A percentile compares a stretch with the other conserved stretches of the same genome.
These are phyloP conservation scores for Noctua comes DNA, from an alignment of 2,888 invertebrate genomes.

Conservation along the genomic window DNA sequence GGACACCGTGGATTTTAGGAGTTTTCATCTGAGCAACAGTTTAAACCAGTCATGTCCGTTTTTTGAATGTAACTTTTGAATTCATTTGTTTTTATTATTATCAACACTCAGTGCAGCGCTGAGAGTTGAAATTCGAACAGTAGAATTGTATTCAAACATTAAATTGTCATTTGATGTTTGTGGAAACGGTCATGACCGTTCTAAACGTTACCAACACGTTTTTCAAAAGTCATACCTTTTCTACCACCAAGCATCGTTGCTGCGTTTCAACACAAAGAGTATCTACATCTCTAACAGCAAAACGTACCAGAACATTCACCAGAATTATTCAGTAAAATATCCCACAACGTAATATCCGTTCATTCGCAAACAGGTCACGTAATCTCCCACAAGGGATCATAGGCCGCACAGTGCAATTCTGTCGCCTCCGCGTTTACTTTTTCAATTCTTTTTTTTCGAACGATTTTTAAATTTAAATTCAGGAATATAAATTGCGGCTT, in stretches of 20 bases:
- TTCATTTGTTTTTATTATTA: neutral
- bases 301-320: neutral
- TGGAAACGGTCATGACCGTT: neutral
- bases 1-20: too few species aligned
- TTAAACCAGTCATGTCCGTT: neutral
- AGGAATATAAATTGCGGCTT: conserved; percentile 6
- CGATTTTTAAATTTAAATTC: conserved; percentile 13
- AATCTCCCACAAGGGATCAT: conserved; percentile 36
- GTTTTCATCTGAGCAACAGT: neutral
- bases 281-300: neutral
- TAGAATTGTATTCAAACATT: neutral
- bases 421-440: conserved; percentile 20
- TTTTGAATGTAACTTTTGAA: neutral
- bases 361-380: conserved; percentile 45
- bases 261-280: neutral
- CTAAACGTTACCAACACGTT: neutral
- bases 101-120: neutral
- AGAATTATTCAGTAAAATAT: conserved; percentile 22
- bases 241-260: neutral
- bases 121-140: neutral
- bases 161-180: neutral
- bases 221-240: neutral
- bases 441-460: conserved; percentile 16
- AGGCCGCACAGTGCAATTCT: conserved; percentile 47
- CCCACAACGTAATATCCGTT: conserved; percentile 17